Conservation (phyloP, 2,797 vertebrate species). For the Squalus acanthias region DNA sequence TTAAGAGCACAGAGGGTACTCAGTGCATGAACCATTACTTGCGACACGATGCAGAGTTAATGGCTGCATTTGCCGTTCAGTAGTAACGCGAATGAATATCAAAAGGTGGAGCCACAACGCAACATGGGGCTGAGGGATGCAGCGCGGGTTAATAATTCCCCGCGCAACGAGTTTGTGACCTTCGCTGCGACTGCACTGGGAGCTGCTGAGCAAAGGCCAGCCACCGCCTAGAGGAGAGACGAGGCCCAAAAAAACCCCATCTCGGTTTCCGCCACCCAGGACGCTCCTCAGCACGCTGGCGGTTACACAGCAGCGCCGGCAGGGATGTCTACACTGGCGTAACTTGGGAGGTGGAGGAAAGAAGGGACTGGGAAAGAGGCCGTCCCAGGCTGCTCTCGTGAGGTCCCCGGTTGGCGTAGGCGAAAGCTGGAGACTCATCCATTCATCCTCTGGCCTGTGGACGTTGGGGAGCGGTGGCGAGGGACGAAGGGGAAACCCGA, state of each 20-base stretch:
- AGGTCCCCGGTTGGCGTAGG: not conserved
- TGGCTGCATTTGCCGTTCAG: not conserved
- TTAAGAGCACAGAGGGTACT: not conserved
- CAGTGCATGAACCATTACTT: not conserved
- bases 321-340: not conserved
- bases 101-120: not conserved
- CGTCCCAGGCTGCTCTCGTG: not conserved
- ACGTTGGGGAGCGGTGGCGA: not conserved
- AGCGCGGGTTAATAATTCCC: not conserved
- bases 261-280: not conserved
- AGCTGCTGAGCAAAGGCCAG: not conserved
- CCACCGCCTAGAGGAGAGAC: too few relatives aligned
- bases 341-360: not conserved
- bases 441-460: not conserved
- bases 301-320: not conserved
- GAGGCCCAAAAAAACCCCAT: not conserved
- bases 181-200: not conserved
- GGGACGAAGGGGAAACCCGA: not conserved
- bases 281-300: not conserved
- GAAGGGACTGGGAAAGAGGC: not conserved
- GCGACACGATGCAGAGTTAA: not conserved
- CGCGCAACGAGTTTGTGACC: not conserved
- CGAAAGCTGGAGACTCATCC: not conserved
- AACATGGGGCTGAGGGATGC: not conserved
- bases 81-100: not conserved